Percentiles rank a stretch among this genome's conserved stretches.
Conservation (phyloP, 1,140 invertebrate genomes). For the Magallana gigas region DNA sequence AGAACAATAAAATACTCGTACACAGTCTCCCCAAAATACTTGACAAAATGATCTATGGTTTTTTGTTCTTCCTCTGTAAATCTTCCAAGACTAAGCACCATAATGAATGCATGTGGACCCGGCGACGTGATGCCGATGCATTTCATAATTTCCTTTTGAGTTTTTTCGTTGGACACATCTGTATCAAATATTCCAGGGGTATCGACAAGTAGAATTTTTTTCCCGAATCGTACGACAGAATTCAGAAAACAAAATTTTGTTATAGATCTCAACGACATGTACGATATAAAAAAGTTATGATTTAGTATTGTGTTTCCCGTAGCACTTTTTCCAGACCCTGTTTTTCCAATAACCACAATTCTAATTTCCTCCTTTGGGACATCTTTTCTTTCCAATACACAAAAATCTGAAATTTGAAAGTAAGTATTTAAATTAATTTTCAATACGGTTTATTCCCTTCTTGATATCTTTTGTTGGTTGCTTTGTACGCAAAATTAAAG, state of each 20-base stretch:
- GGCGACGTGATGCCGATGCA: conserved; percentile 48
- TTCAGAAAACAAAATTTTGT: conserved; percentile 35
- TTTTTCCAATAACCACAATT: too few relatives aligned
- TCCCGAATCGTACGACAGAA: conserved; percentile 22
- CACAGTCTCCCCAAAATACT: conserved; percentile 36
- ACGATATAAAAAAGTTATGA: conserved; percentile 4
- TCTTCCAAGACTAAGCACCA: conserved; percentile 14
- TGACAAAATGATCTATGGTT: too few relatives aligned
- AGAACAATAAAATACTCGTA: conserved; percentile 39
- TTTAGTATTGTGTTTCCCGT: conserved; percentile 55
- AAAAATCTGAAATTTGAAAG: too few relatives aligned
- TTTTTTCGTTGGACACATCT: neutral
- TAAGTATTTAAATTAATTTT: too few relatives aligned
- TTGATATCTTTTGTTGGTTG: too few relatives aligned
- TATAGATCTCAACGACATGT: neutral
- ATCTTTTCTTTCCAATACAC: too few relatives aligned
- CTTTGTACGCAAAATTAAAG: too few relatives aligned
- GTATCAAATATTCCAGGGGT: conserved; percentile 55
- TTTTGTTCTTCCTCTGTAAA: conserved; percentile 51
- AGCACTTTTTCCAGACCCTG: conserved; percentile 55
- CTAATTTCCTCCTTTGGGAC: conserved; percentile 50
- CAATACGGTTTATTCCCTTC: too few relatives aligned
- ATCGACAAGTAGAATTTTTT: conserved; percentile 40
- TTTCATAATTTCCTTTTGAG: conserved; percentile 44
- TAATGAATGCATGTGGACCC: conserved; percentile 35